Percentiles rank a stretch among this genome's conserved stretches.
phyloP scores from a whole-genome alignment of 2,797 vertebrate species.

The Luscinia megarhynchos region DNA sequence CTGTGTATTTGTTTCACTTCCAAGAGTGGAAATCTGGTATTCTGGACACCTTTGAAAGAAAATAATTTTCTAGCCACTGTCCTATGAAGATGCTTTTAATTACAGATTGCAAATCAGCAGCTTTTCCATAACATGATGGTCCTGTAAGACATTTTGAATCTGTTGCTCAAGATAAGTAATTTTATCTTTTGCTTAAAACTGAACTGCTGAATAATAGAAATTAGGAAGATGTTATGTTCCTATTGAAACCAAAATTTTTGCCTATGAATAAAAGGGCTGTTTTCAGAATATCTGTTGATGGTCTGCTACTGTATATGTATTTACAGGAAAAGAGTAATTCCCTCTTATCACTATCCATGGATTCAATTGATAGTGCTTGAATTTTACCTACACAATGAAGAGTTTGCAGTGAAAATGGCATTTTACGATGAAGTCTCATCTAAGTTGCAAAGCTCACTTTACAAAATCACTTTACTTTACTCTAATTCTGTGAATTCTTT shows the following conservation, averaged over 20 bases:
- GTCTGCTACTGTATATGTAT: not conserved
- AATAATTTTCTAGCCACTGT: not conserved
- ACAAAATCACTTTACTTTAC: not conserved
- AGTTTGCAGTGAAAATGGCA: not conserved
- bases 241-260: not conserved
- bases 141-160: not conserved
- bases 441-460: not conserved
- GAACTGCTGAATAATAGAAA: not conserved
- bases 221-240: not conserved
- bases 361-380: not conserved
- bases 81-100: slow-evolving; percentile 3
- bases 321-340: not conserved
- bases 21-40: not conserved
- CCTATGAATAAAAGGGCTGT: not conserved
- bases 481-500: not conserved
- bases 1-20: slow-evolving; percentile 3
- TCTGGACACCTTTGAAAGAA: slow-evolving; percentile 6
- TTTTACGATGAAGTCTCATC: not conserved
- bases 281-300: not conserved
- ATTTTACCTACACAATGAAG: not conserved
- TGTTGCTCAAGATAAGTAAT: slow-evolving; percentile 18
- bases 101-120: slow-evolving; percentile 6
- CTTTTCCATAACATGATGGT: not conserved
- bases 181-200: slow-evolving; percentile 18
- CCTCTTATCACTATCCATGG: not conserved